phyloP scores from a whole-genome alignment of 2,888 invertebrate species.

The Pristionchus mayeri region DNA sequence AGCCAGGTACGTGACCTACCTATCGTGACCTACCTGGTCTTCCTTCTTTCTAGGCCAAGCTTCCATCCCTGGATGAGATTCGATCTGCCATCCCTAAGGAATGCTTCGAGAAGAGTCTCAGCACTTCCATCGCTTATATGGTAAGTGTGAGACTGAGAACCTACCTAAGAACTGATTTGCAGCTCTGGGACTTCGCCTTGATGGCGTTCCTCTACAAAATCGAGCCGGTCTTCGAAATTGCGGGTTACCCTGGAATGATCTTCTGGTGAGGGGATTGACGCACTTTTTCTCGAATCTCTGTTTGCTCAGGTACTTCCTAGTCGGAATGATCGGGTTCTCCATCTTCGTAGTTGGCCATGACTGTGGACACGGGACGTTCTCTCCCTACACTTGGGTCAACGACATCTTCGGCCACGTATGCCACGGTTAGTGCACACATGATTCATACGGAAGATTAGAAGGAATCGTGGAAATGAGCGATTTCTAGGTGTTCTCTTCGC shows the following conservation, averaged over 20 bases:
- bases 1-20: constrained; percentile 35
- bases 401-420: constrained; percentile 70
- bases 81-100: constrained; percentile 70
- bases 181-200: constrained; percentile 59
- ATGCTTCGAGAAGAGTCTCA: constrained; percentile 72
- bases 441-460: no score
- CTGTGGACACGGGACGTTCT: constrained; percentile 69
- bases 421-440: constrained; percentile 44
- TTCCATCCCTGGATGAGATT: constrained; percentile 70
- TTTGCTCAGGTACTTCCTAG: constrained; percentile 63
- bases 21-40: neutral
- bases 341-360: constrained; percentile 72
- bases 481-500: constrained; percentile 57
- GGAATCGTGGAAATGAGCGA: neutral
- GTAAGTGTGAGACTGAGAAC: constrained; percentile 27
- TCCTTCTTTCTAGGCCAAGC: neutral
- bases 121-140: constrained; percentile 67
- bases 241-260: constrained; percentile 59
- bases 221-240: constrained; percentile 60
- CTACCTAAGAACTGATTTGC: neutral
- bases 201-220: constrained; percentile 59
- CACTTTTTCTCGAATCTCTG: neutral
- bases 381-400: constrained; percentile 67
- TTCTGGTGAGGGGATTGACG: constrained; percentile 54
- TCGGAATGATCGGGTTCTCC: constrained; percentile 67